Evolutionary conservation across 2,888 invertebrate genomes (phyloP).

Genomic region (Adela reaumurella): DNA sequence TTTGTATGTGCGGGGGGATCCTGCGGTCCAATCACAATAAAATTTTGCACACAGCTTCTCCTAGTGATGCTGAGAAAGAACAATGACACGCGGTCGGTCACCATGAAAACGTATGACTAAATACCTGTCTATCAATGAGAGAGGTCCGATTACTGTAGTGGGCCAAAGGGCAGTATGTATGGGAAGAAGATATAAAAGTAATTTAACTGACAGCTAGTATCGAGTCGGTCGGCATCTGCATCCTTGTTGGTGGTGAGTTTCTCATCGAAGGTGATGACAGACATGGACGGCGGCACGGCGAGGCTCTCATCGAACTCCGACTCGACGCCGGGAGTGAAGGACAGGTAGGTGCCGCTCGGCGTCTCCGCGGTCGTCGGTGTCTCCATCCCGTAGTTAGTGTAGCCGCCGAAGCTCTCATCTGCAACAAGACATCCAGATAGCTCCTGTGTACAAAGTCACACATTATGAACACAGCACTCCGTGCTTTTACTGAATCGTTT

Average conservation of each 20-base stretch:
- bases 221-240: constrained; percentile 29
- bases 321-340: constrained; percentile 52
- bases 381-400: constrained; percentile 49
- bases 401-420: constrained; percentile 45
- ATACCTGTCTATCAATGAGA: too few relatives aligned
- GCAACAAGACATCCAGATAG: constrained; percentile 10
- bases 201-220: constrained; percentile 12
- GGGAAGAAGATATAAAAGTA: not conserved
- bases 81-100: too few relatives aligned
- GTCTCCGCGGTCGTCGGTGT: constrained; percentile 39
- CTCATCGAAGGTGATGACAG: constrained; percentile 57
- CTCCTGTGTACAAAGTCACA: too few relatives aligned
- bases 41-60: too few relatives aligned
- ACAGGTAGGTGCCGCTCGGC: constrained; percentile 47
- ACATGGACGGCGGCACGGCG: constrained; percentile 72
- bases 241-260: constrained; percentile 38
- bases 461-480: too few relatives aligned
- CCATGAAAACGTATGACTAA: too few relatives aligned
- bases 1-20: too few relatives aligned
- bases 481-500: too few relatives aligned
- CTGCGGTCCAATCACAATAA: too few relatives aligned
- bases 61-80: too few relatives aligned
- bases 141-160: too few relatives aligned
- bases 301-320: constrained; percentile 79
- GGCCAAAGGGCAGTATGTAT: too few relatives aligned